phyloP scores from a whole-genome alignment of 2,888 invertebrate species.

The Sphaeridia pumilis region DNA sequence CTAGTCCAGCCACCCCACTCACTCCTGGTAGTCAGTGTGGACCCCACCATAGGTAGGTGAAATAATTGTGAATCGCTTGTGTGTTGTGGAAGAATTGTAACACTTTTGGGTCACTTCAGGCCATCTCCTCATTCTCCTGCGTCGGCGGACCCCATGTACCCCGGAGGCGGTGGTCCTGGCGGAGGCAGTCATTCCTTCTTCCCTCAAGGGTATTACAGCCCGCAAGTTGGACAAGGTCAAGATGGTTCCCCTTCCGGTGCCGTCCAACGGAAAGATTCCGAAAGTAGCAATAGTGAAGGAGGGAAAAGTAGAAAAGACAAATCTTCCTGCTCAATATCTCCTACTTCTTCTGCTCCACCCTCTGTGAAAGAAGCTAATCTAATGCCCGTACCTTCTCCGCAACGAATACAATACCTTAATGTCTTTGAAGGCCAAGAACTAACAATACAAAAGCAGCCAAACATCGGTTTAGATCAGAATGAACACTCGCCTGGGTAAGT shows the following conservation, averaged over 20 bases:
- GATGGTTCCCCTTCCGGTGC: conserved; percentile 30
- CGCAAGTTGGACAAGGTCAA: conserved; percentile 32
- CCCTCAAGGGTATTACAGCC: conserved; percentile 35
- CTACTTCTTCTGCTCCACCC: conserved; percentile 38
- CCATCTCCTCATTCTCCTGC: conserved; percentile 36
- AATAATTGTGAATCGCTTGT: neutral
- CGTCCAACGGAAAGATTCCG: conserved; percentile 40
- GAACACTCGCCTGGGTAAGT: conserved; percentile 35
- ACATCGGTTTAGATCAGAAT: conserved; percentile 40
- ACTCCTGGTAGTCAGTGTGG: conserved; percentile 36
- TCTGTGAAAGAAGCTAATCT: conserved; percentile 70
- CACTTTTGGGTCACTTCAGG: conserved; percentile 13
- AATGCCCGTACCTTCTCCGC: conserved; percentile 91
- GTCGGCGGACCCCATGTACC: conserved; percentile 32
- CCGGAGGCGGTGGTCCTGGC: conserved; percentile 22
- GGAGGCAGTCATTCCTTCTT: conserved; percentile 30
- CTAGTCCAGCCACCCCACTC: conserved; percentile 36
- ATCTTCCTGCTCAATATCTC: conserved; percentile 36
- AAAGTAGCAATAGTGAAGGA: conserved; percentile 37
- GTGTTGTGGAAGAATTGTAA: neutral
- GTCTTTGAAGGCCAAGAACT: conserved; percentile 92
- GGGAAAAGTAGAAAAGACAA: conserved; percentile 36
- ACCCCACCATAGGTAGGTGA: conserved; percentile 31
- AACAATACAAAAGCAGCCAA: conserved; percentile 91
- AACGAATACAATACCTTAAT: conserved; percentile 90